Base-by-base conservation (phyloP, 1,140 invertebrate genomes). In the Heliconius himera region DNA sequence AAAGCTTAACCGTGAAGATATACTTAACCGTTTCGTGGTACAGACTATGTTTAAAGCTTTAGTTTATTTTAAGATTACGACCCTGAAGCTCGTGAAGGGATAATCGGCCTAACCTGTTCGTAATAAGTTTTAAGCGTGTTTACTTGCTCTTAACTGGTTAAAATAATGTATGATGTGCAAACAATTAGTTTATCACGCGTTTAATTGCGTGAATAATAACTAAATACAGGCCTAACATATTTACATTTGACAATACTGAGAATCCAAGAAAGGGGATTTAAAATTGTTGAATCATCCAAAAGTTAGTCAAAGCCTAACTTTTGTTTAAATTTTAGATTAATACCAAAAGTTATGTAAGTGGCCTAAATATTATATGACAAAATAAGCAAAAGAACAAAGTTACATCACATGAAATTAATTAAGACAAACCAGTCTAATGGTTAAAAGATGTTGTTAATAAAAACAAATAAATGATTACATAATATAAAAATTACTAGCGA, bases 1-100 rank as follows among this genome's bases (percentile, higher is more conserved):
- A 84, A 85, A 87, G 86, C 86, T 86, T 88, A 91, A 89, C 89
- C 89, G 83, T 89, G 84, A 88, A 82, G 84, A 89, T 86, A 84
- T 89, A 82, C 83, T 86, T 89, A 90, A 89, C 87, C 81, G 85
- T 85, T 66, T 66, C 60, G 22, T 66, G 60, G 60, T 66, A 29
- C 60, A 66, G 60, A 66, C 60, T 66, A 66, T 87, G 84, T 87
- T 88, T 85, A 85, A 85, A 83, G 72, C 81, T 87, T 85, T 85
- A 80, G 84, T 88, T 81, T 92, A 91, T 91, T 92, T 90, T 83
- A 56, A 86, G 89, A 83, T 84, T 76, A 85, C 80, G 85, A 82
- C 77, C 81, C 82, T 83, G 86, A 90, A 90, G 84, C 87, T 91
- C 87, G 85, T 85, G 77, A 81, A 86, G 82, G 86, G 83, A 88